These are phyloP conservation scores for Priocnemis perturbator DNA, from an alignment of 2,888 invertebrate genomes.

Conservation along the genomic window DNA sequence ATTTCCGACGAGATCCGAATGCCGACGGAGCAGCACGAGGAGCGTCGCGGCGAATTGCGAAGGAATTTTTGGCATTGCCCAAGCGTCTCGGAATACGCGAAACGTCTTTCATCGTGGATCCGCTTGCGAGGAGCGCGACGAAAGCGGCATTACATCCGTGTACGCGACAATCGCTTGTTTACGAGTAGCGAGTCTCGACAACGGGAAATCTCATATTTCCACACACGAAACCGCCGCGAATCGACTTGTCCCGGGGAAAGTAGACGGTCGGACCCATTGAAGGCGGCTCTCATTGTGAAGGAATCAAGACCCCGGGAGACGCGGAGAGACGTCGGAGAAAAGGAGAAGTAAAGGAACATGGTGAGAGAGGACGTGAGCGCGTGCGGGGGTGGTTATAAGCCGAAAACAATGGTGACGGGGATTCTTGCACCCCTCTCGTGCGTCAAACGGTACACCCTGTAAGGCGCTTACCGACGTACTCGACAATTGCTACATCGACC, in stretches of 20 bases:
- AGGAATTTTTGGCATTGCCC: no score
- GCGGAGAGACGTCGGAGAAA: conserved; percentile 17
- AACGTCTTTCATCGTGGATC: no score
- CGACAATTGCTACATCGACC: conserved; percentile 49
- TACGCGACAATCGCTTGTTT: background rate
- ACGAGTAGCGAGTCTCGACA: background rate
- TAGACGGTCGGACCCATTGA: conserved; percentile 41
- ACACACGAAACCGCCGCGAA: conserved; percentile 1
- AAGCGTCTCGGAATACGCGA: no score
- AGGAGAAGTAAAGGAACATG: conserved; percentile 16
- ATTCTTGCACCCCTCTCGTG: conserved; percentile 50
- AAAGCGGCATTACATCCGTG: no score
- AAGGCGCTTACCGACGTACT: conserved; percentile 57
- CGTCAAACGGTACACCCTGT: conserved; percentile 56
- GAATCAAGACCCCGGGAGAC: conserved; percentile 39
- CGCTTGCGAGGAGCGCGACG: no score
- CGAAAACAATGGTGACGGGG: conserved; percentile 61
- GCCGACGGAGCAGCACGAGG: no score
- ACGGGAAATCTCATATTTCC: background rate
- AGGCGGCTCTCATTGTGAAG: conserved; percentile 45
- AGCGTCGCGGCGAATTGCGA: no score
- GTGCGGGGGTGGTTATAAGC: conserved; percentile 54
- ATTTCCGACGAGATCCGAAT: no score
- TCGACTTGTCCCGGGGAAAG: conserved; percentile 15
- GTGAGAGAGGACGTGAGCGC: conserved; percentile 24